Percentiles rank a stretch among this genome's conserved stretches.
Evolutionary conservation across 2,113 vertebrate genomes (phyloP).

Genomic region (Oncorhynchus nerka): DNA sequence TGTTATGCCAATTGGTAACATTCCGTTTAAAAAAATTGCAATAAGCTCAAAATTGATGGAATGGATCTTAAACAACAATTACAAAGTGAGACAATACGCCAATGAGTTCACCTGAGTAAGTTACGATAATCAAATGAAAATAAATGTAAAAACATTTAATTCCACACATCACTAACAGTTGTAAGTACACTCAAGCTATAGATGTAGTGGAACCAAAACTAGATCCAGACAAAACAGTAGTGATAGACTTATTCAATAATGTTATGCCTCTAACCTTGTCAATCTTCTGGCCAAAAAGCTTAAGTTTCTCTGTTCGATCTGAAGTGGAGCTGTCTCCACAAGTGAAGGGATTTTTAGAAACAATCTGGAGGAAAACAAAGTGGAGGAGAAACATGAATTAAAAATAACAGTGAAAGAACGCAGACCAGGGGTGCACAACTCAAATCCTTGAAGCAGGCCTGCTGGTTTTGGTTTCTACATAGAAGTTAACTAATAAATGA

Average conservation of each 20-base stretch:
- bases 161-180: too few species aligned
- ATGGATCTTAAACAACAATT: too few species aligned
- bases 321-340: constrained; percentile 82
- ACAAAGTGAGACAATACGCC: too few species aligned
- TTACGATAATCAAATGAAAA: too few species aligned
- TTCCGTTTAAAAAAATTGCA: too few species aligned
- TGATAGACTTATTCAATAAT: neutral
- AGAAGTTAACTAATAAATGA: neutral
- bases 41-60: too few species aligned
- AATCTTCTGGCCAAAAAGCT: constrained; percentile 80
- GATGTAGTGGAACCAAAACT: neutral
- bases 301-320: constrained; percentile 71
- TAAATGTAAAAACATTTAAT: too few species aligned
- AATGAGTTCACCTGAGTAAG: too few species aligned
- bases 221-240: neutral
- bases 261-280: constrained; percentile 68
- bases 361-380: constrained; percentile 64
- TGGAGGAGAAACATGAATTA: neutral
- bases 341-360: constrained; percentile 87
- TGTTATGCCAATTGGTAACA: too few species aligned
- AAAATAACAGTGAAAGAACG: neutral
- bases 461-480: neutral
- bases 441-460: too few species aligned
- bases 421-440: neutral
- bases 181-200: too few species aligned